phyloP scores from a whole-genome alignment of 2,113 vertebrate species.

The Trogon melanurus region DNA sequence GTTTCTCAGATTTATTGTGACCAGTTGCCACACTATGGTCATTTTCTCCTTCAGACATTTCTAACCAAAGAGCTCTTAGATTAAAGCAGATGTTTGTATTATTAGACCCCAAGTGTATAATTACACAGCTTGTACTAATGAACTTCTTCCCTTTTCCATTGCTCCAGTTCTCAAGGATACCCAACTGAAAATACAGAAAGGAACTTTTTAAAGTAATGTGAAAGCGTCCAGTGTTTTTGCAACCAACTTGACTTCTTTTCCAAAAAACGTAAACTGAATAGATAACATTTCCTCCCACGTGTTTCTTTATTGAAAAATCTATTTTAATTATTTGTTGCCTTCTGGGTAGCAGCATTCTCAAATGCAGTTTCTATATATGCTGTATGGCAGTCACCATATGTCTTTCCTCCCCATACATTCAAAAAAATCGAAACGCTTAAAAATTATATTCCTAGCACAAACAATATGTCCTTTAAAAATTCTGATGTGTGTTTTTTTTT shows the following conservation, averaged over 20 bases:
- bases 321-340: conserved; percentile 41
- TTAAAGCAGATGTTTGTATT: conserved; percentile 43
- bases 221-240: not conserved
- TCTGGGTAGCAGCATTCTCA: not conserved
- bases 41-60: not conserved
- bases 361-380: not conserved
- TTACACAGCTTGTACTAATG: not conserved
- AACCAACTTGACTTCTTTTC: not conserved
- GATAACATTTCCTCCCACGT: not conserved
- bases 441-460: not conserved
- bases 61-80: not conserved
- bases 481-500: not conserved
- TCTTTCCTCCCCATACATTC: conserved; percentile 3
- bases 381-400: not conserved
- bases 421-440: not conserved
- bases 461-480: not conserved
- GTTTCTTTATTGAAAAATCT: conserved; percentile 40
- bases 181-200: not conserved
- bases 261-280: not conserved
- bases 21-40: not conserved
- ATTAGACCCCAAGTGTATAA: conserved; percentile 18
- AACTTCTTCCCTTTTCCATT: not conserved
- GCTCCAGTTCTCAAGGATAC: conserved; percentile 38
- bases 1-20: not conserved
- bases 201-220: not conserved